Evolutionary conservation across 1,140 invertebrate genomes (phyloP), one percentile per base, ranked within the genome.

Genomic region (Trichonephila clavata): DNA sequence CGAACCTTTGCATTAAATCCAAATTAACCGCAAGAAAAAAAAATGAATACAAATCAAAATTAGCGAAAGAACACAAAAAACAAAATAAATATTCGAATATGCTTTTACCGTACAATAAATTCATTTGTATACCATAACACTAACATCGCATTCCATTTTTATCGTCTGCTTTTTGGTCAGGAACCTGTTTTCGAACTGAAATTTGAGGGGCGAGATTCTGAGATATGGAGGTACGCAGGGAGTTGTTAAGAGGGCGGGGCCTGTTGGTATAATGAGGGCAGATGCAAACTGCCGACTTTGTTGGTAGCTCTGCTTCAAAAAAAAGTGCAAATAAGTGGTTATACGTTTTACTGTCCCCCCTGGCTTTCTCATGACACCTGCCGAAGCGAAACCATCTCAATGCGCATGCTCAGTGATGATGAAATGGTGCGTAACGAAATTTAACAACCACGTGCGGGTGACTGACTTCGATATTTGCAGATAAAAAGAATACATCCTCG

Each of bases 371-470:
- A 50, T 90, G 88, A 90, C 88, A 90, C 68, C 71, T 90, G 88
- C 81, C 81, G 39, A 57, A 27, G 81, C 57, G 81, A 59, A 84
- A 59, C 43, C 13, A 57, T 8, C 57, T 32, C 60, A 60, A 3
- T 81, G 68, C 88, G 88, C 88, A 77, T 90, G 88, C 71, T 20
- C 88, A 60, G 61, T 50, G 68, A 59, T 8, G 5, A 80, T 60
- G 88, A 77, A 90, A 90, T 90, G 88, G 59, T 43, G 68, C 88
- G 88, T 59, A 90, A 90, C 88, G 71, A 90, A 90, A 84, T 27
- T 27, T 43, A 88, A 68, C 63, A 88, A 88, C 63, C 27, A 88
- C 32, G 24, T 21, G 24, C 63, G 68, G 68, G 68, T 71, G 27
- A 71, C 68, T 71, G 68, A 32, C 68, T 71, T 27, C 20, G 84